Evolutionary conservation across 2,797 vertebrate genomes (phyloP).

Genomic region (Mastacembelus armatus): DNA sequence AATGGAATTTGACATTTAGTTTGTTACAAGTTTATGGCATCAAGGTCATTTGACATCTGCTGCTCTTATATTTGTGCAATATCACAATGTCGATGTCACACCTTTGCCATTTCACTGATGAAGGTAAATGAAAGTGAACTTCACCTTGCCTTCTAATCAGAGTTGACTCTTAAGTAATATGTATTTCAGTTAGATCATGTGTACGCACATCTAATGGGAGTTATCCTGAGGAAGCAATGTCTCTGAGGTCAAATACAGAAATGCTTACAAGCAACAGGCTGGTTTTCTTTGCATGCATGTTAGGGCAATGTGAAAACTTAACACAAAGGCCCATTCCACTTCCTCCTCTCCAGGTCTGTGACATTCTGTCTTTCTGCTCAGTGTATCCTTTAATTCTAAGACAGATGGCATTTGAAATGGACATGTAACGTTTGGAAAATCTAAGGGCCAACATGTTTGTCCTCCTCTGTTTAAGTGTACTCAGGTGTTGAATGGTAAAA

Average conservation of each 20-base stretch:
- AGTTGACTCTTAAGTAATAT: conserved; percentile 26
- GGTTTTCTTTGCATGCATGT: conserved; percentile 21
- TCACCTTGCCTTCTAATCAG: conserved; percentile 5
- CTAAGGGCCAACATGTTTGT: conserved; percentile 23
- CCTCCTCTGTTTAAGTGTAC: conserved; percentile 19
- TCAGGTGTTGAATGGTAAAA: neutral
- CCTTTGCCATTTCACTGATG: conserved; percentile 4
- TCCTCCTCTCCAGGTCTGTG: conserved; percentile 24
- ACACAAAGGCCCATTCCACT: conserved; percentile 16
- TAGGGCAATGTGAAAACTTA: conserved; percentile 14
- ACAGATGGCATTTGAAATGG: conserved; percentile 5
- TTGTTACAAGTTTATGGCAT: conserved; percentile 17
- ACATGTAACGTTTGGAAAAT: conserved; percentile 13
- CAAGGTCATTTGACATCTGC: conserved; percentile 38
- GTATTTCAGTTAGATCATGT: conserved; percentile 11
- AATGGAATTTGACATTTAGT: conserved; percentile 30
- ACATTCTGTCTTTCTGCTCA: no score
- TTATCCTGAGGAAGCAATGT: conserved; percentile 25
- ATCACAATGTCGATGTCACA: conserved; percentile 18
- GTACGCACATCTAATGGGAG: conserved; percentile 11
- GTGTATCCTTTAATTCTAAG: conserved; percentile 7
- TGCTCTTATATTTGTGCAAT: conserved; percentile 50
- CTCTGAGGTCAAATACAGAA: conserved; percentile 16
- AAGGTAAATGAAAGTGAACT: conserved; percentile 20
- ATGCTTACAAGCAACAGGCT: neutral